Evolutionary conservation across 2,888 invertebrate species (phyloP).

Genomic region (Lamellibrachia columna): DNA sequence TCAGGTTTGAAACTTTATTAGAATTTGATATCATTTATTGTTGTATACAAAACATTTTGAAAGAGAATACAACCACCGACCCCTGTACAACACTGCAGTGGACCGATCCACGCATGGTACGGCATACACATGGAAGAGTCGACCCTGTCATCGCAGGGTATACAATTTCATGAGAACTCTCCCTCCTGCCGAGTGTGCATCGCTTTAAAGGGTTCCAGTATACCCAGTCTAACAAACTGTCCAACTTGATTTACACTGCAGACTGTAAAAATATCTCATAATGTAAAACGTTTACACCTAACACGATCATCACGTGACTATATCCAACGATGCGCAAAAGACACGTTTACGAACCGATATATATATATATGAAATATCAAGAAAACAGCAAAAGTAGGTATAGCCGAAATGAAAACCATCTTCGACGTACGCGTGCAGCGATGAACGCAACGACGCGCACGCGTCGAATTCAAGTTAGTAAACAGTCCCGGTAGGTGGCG

Average conservation of each 20-base stretch:
- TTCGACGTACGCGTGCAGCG: background rate
- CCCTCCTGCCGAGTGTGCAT: background rate
- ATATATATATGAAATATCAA: background rate
- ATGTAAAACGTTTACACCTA: constrained; percentile 12
- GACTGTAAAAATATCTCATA: constrained; percentile 10
- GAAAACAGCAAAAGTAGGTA: constrained; percentile 10
- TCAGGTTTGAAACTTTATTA: constrained; percentile 16
- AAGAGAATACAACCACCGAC: constrained; percentile 12
- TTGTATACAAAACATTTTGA: constrained; percentile 16
- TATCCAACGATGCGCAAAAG: background rate
- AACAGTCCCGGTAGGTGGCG: background rate
- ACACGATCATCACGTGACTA: constrained; percentile 5
- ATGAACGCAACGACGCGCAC: background rate
- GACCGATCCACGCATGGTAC: background rate
- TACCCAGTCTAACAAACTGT: background rate
- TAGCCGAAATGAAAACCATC: constrained; percentile 12
- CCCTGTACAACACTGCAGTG: constrained; percentile 3
- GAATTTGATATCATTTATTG: constrained; percentile 10
- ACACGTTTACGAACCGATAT: constrained; percentile 5
- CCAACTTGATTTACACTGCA: background rate
- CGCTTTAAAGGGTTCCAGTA: background rate
- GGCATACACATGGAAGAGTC: constrained; percentile 10
- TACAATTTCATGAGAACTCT: constrained; percentile 12
- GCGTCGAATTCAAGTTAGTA: background rate
- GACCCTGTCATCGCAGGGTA: constrained; percentile 3